These are phyloP conservation scores for Masnerella sp. DNA, from an alignment of 2,888 invertebrate species.

Conservation along the genomic window DNA sequence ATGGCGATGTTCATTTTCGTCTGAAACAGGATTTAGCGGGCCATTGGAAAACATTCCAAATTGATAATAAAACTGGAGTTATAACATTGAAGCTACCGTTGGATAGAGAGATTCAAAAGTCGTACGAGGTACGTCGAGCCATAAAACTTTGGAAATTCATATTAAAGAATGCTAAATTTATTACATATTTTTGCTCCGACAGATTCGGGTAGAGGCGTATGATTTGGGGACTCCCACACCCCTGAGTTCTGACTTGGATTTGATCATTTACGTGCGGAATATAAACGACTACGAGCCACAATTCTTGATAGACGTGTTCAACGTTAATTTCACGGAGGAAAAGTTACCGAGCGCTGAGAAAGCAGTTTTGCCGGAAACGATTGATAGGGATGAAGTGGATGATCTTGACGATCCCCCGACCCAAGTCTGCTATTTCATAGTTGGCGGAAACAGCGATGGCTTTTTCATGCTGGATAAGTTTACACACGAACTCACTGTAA, in stretches of 20 bases:
- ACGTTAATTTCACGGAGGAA: constrained; percentile 85
- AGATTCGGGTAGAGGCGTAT: constrained; percentile 94
- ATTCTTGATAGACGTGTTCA: constrained; percentile 85
- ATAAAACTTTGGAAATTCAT: constrained; percentile 24
- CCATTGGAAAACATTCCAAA: constrained; percentile 89
- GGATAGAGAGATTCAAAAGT: constrained; percentile 90
- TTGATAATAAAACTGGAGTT: constrained; percentile 88
- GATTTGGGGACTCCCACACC: constrained; percentile 93
- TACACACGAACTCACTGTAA: constrained; percentile 84
- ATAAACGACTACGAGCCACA: constrained; percentile 94
- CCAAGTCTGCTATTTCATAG: constrained; percentile 94
- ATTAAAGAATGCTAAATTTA: too few species aligned
- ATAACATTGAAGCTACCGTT: constrained; percentile 85
- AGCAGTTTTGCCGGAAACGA: constrained; percentile 86
- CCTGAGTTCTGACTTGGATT: constrained; percentile 90
- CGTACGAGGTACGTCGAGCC: constrained; percentile 85
- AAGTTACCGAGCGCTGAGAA: constrained; percentile 82
- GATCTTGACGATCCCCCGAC: constrained; percentile 88
- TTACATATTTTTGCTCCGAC: constrained; percentile 47
- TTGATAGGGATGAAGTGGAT: constrained; percentile 91
- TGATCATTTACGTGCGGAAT: constrained; percentile 92
- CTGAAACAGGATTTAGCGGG: constrained; percentile 89
- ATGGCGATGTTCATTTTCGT: constrained; percentile 93
- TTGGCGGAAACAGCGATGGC: constrained; percentile 88
- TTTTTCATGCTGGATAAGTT: constrained; percentile 85